Evolutionary conservation across 2,113 vertebrate species (phyloP).

Genomic region (Phyllostomus hastatus): DNA sequence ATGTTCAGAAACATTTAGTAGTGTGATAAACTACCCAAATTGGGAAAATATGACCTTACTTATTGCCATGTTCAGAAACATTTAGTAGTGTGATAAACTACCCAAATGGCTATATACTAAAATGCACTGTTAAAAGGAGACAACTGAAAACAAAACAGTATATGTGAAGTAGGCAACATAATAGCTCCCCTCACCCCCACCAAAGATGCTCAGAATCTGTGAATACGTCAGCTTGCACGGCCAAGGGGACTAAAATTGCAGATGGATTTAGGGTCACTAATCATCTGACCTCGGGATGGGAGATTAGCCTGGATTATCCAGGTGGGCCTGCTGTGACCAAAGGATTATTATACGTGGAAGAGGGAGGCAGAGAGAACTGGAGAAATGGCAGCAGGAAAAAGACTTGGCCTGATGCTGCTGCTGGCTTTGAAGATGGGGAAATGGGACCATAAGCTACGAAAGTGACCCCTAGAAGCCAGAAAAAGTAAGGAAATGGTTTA

Average conservation of each 20-base stretch:
- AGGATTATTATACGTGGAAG: background rate
- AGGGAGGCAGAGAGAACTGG: background rate
- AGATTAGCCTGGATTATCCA: background rate
- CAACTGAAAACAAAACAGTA: background rate
- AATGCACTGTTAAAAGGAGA: background rate
- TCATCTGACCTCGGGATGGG: background rate
- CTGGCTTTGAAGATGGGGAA: background rate
- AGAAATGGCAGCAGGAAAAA: background rate
- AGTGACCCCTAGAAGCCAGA: background rate
- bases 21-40: background rate
- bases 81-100: background rate
- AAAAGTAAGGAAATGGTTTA: background rate
- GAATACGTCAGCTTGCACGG: background rate
- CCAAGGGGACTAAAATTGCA: background rate
- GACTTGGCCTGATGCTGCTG: background rate
- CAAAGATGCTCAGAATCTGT: background rate
- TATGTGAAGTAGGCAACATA: background rate
- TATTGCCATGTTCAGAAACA: background rate
- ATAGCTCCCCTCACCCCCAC: accelerated
- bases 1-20: background rate
- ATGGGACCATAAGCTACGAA: background rate
- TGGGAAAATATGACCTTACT: background rate
- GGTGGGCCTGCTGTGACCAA: background rate
- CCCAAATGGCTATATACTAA: background rate
- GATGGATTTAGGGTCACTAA: background rate